Base-by-base conservation (phyloP, 2,113 vertebrate genomes). In the Castor canadensis region DNA sequence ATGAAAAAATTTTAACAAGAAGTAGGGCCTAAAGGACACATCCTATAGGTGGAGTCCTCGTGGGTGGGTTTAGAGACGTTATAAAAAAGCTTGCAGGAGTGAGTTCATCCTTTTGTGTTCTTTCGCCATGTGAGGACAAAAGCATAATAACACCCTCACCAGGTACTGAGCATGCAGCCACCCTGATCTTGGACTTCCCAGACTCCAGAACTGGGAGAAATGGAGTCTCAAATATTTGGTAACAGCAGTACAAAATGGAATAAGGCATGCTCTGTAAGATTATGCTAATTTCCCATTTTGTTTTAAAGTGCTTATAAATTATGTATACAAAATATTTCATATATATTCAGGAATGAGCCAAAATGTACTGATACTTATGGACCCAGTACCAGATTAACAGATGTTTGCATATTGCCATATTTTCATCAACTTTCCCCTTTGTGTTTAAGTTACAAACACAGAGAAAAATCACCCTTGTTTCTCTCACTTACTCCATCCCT, bases 241-340 rank as follows among this genome's bases (percentile, higher is more conserved):
- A 28, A 81, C 5, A 9, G 13, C 56, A 77, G 45, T 28, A 58
- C 35, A 22, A 58, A 80, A 80, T 13, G 35, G 76, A 76, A 15
- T 47, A 9, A 49, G 49, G 35, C 30, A 58, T 13, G 24, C 11
- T 52, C 77, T 32, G 38, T 81, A 43, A 81, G 9, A 40, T 60
- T 30, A n/a, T 40, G 38, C 79, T 81, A 60, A 81, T 81, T 40
- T 60, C 22, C 60, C 75, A 35, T 81, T 89, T 86, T 58, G 89
- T 94, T 91, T 77, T 49, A 8, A 80, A 90, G 56, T 83, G 35
- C 64, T 86, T 94, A 67, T 56, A 58, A 72, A 45, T 67, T 96
- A 22, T 77, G 47, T 83, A 45, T 83, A 54, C 69, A 91, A 89
- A 94, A 89, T 64, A 79, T 82, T 79, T 79, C 45, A 45, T 19